These are phyloP conservation scores for Rhagoletis pomonella DNA, from an alignment of 1,140 invertebrate genomes.

Conservation along the genomic window DNA sequence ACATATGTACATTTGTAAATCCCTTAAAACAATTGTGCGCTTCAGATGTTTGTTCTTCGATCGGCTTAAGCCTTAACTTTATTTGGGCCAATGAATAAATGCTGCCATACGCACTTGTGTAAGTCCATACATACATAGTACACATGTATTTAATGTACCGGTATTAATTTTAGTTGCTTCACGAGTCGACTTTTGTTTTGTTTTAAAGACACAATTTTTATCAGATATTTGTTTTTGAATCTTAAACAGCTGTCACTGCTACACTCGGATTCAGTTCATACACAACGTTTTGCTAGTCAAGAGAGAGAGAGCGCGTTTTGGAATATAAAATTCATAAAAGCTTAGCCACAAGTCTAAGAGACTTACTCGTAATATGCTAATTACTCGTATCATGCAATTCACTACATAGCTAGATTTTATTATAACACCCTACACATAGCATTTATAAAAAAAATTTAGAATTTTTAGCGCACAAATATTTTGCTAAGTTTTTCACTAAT, in stretches of 20 bases:
- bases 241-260: neutral
- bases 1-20: no score
- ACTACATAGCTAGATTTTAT: neutral
- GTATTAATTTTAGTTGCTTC: no score
- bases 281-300: neutral
- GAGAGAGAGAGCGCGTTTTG: constrained; percentile 43
- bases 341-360: neutral
- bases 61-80: no score
- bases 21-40: no score
- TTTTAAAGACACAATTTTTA: no score
- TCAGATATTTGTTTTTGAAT: neutral
- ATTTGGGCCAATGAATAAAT: no score
- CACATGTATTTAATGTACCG: no score
- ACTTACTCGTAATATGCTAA: constrained; percentile 18
- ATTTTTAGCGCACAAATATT: no score
- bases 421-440: neutral
- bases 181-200: no score
- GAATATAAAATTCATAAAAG: constrained; percentile 29
- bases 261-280: neutral
- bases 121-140: no score
- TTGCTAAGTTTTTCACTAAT: neutral
- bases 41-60: no score
- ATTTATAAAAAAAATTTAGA: neutral
- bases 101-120: no score
- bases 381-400: neutral